Conservation (phyloP, 2,888 invertebrate genomes). For the Hydraecia micacea region DNA sequence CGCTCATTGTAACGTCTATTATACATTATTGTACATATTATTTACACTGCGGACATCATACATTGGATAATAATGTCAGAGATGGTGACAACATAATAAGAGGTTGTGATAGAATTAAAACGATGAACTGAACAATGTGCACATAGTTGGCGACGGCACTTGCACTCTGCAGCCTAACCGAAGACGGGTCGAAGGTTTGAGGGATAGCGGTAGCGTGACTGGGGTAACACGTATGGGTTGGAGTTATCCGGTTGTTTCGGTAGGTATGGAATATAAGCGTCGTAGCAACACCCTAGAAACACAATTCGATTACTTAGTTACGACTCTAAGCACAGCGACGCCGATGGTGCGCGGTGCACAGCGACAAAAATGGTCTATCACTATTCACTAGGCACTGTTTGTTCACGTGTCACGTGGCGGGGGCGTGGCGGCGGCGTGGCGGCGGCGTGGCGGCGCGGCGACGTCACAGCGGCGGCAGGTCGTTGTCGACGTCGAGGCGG, state of each 20-base stretch:
- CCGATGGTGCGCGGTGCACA: too few relatives aligned
- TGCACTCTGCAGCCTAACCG: not conserved
- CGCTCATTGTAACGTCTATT: not conserved
- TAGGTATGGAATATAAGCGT: not conserved
- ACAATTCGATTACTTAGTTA: not conserved
- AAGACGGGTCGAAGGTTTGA: not conserved
- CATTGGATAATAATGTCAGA: not conserved
- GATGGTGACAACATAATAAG: not conserved
- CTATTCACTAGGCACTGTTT: not conserved
- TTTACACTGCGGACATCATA: conserved; percentile 20
- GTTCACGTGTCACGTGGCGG: not conserved
- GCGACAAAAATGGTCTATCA: not conserved
- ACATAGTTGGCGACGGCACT: conserved; percentile 2
- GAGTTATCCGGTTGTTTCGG: not conserved
- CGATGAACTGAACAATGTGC: conserved; percentile 10
- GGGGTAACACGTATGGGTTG: too few relatives aligned
- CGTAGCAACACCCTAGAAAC: not conserved
- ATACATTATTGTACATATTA: conserved; percentile 23
- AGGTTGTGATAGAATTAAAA: not conserved
- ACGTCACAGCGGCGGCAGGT: conserved; percentile 74
- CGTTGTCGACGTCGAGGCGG: conserved; percentile 84
- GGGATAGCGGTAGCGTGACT: not conserved
- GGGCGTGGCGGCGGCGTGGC: conserved; percentile 77
- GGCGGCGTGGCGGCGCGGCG: conserved; percentile 73
- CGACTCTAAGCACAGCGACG: not conserved